These are phyloP conservation scores for Diachasma alloeum DNA, from an alignment of 1,140 invertebrate genomes.

Conservation along the genomic window DNA sequence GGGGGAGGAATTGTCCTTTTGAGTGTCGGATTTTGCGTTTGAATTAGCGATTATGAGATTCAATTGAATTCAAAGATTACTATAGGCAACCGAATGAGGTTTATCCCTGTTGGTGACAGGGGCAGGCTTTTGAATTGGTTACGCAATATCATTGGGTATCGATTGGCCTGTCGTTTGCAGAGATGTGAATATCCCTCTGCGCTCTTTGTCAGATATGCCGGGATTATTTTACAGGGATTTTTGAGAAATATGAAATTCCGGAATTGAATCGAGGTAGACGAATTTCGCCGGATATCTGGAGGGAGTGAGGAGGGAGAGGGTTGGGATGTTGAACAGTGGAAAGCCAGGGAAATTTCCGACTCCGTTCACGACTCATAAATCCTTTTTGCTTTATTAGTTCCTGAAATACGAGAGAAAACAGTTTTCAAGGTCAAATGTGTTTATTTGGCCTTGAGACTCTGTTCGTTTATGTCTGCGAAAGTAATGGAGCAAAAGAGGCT, in stretches of 20 bases:
- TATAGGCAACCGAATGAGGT: not conserved
- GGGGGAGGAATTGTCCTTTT: not conserved
- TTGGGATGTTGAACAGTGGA: too few species aligned
- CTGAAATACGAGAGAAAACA: not conserved
- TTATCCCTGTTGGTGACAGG: not conserved
- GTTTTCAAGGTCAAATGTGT: not conserved
- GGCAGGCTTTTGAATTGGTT: not conserved
- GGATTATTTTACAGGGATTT: not conserved
- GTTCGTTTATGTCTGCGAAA: not conserved
- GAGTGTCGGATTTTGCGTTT: not conserved
- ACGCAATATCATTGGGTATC: constrained; percentile 5
- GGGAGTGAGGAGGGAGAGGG: too few species aligned
- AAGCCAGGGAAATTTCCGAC: too few species aligned
- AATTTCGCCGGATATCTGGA: too few species aligned
- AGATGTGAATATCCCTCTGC: not conserved
- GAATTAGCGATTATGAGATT: not conserved
- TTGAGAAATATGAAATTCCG: not conserved
- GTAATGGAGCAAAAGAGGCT: not conserved
- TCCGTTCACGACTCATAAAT: not conserved
- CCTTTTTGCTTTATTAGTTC: not conserved
- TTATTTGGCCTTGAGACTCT: not conserved
- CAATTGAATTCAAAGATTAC: not conserved
- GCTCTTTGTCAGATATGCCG: not conserved
- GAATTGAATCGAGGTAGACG: not conserved
- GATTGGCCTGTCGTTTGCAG: not conserved